A percentile compares a stretch with the other conserved stretches of the same genome.
These are phyloP conservation scores for Caradrina kadenii DNA, from an alignment of 2,888 invertebrate genomes.

Conservation along the genomic window DNA sequence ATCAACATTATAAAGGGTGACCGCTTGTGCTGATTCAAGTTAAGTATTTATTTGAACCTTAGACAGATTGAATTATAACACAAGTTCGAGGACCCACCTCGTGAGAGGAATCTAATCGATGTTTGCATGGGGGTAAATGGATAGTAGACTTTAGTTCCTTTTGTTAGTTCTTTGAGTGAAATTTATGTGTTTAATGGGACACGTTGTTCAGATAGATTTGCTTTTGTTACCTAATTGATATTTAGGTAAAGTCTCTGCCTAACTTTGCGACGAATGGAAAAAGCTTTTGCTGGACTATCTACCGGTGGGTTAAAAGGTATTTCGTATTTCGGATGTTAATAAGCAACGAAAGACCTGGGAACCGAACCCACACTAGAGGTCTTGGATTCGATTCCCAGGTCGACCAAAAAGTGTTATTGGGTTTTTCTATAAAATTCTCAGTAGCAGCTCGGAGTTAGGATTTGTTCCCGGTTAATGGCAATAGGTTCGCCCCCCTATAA, in stretches of 20 bases:
- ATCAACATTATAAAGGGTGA: constrained; percentile 39
- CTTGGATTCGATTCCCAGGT: too few relatives aligned
- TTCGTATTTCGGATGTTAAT: too few relatives aligned
- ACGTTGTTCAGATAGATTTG: constrained; percentile 6
- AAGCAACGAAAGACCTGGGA: too few relatives aligned
- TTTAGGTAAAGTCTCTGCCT: not conserved
- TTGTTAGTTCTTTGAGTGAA: constrained; percentile 28
- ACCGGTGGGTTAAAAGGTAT: too few relatives aligned
- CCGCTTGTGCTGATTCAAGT: constrained; percentile 58
- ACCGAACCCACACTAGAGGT: too few relatives aligned
- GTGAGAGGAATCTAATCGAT: constrained; percentile 24
- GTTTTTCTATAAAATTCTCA: too few relatives aligned
- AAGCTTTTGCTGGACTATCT: not conserved
- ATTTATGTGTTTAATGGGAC: constrained; percentile 20
- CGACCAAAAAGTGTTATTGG: too few relatives aligned
- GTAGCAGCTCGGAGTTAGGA: too few relatives aligned
- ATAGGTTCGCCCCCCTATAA: too few relatives aligned
- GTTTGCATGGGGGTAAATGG: constrained; percentile 14
- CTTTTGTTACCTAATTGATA: constrained; percentile 41
- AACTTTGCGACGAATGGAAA: not conserved
- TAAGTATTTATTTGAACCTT: constrained; percentile 38
- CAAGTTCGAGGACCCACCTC: constrained; percentile 15
- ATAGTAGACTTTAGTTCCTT: constrained; percentile 23
- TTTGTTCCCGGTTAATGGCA: too few relatives aligned
- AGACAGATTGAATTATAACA: constrained; percentile 55